phyloP scores from a whole-genome alignment of 2,113 vertebrate genomes.

The Cardinalis cardinalis region DNA sequence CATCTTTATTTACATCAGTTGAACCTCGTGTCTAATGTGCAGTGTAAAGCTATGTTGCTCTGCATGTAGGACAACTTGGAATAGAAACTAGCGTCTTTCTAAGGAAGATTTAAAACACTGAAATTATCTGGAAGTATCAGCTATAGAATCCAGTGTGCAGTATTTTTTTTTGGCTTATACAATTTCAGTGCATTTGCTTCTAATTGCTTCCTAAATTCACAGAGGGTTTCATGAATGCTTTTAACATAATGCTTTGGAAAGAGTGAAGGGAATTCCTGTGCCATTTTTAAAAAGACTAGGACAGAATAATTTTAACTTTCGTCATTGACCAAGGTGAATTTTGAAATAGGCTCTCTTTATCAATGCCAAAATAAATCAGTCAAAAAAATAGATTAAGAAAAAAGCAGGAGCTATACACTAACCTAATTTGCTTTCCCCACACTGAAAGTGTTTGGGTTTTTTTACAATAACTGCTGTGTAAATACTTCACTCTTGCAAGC shows the following conservation, averaged over 20 bases:
- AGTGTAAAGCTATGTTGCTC: background rate
- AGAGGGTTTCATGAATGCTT: background rate
- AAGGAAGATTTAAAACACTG: background rate
- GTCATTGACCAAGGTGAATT: background rate
- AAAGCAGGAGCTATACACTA: background rate
- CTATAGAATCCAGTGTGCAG: background rate
- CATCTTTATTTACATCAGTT: background rate
- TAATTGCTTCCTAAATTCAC: slow-evolving; percentile 3
- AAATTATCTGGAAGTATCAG: background rate
- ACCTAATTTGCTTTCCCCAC: background rate
- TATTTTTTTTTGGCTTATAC: background rate
- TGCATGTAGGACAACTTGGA: background rate
- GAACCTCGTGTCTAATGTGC: background rate
- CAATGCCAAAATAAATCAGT: background rate
- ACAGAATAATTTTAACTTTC: background rate
- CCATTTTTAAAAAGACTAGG: background rate
- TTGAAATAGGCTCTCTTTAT: background rate
- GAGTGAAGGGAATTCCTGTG: background rate
- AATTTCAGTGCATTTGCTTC: background rate
- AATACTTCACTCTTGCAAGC: background rate
- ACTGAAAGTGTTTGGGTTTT: background rate
- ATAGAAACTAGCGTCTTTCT: background rate
- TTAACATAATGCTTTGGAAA: background rate
- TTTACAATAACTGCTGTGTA: background rate
- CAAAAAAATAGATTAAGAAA: background rate